Evolutionary conservation across 1,140 invertebrate species (phyloP), one percentile per base, ranked within the genome.

Genomic region (Trachymyrmex septentrionalis): DNA sequence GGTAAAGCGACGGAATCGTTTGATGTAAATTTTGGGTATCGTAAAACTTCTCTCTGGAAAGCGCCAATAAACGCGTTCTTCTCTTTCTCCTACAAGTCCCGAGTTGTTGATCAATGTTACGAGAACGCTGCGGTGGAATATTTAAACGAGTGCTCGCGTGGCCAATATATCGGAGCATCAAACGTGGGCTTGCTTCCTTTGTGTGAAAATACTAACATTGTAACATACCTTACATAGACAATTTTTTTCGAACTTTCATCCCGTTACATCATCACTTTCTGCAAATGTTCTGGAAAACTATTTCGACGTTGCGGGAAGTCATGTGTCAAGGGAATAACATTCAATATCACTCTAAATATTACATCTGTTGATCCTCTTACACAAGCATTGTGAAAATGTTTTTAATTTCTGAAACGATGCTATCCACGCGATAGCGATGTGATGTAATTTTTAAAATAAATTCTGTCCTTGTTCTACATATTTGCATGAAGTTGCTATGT

Each of bases 21-120:
- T 21, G 38, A 84, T 61, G 69, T 84, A 84, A 84, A 84, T 75
- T 73, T 84, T 38, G 48, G 19, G 34, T 75, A 84, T 63, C 24
- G 24, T 61, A 27, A 59, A 73, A 84, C 38, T 84, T 84, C 30
- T 34, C 67, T 55, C 6, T 63, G 34, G 55, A 14, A 82, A 73
- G 19, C 38, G 69, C 80, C 55, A 75, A 84, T 84, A 61, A 84
- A 73, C 38, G 55, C 67, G 69, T 61, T 30, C 24, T 55, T 59
- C 67, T 61, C 38, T 75, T 75, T 55, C 38, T 48, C 24, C 57
- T 21, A 50, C 80, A 50, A 75, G 80, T 61, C 14, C 64, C 69
- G 80, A 84, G 69, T 84, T 73, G 69, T 84, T 73, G 80, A 84
- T 84, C 55, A 75, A 84, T 84, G 80, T 84, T 84, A 75, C 80